phyloP scores from a whole-genome alignment of 2,113 vertebrate genomes.

The Gadus macrocephalus region DNA sequence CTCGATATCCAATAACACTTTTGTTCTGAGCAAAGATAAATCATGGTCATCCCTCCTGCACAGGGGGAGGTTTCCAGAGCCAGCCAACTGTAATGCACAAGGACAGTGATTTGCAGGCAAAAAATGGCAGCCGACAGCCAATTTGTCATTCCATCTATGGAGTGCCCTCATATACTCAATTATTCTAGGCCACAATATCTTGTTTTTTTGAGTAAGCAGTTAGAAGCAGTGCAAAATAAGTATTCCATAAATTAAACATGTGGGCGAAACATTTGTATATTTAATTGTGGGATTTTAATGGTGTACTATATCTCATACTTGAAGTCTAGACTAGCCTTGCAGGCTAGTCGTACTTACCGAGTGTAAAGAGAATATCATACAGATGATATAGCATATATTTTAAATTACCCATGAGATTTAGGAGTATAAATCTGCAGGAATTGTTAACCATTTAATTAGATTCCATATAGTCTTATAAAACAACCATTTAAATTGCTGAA shows the following conservation, averaged over 20 bases:
- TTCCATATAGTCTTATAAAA: constrained; percentile 49
- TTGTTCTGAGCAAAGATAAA: constrained; percentile 2
- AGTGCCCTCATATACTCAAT: constrained; percentile 30
- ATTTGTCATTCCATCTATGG: constrained; percentile 48
- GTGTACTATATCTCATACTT: constrained; percentile 21
- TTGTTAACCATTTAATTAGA: constrained; percentile 44
- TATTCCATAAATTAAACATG: constrained; percentile 29
- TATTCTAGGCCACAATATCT: constrained; percentile 37
- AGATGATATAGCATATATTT: too few relatives aligned
- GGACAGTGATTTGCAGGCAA: constrained; percentile 44
- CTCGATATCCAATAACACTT: too few relatives aligned
- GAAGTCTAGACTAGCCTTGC: not conserved
- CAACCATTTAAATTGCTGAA: constrained; percentile 52
- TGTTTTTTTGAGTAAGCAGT: constrained; percentile 20
- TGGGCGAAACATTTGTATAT: constrained; percentile 27
- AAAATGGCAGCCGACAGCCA: constrained; percentile 39
- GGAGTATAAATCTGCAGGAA: constrained; percentile 43
- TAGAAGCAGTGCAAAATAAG: constrained; percentile 28
- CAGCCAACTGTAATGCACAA: constrained; percentile 34
- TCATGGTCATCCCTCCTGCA: constrained; percentile 12
- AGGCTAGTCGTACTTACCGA: too few relatives aligned
- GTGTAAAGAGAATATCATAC: too few relatives aligned
- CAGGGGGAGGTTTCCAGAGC: constrained; percentile 5
- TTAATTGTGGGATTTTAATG: constrained; percentile 17
- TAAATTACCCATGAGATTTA: too few relatives aligned